These are phyloP conservation scores for Rhynchomys soricoides DNA, from an alignment of 2,113 vertebrate genomes.

Conservation along the genomic window DNA sequence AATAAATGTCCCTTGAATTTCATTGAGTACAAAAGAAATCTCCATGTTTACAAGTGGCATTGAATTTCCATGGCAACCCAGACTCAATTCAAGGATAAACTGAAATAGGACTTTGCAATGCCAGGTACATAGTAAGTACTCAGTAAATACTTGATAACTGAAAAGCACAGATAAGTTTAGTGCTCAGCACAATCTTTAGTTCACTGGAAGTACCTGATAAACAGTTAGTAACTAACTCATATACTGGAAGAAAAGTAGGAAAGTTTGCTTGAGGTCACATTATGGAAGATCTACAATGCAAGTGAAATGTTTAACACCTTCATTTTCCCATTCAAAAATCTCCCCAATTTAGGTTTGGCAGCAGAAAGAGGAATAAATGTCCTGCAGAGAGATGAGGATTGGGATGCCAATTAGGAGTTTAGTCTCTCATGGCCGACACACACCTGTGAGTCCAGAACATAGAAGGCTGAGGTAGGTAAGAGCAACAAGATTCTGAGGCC, in stretches of 20 bases:
- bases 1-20: constrained; percentile 25
- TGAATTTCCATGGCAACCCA: background rate
- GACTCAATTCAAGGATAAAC: constrained; percentile 33
- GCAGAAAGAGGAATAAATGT: background rate
- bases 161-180: background rate
- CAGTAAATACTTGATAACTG: constrained; percentile 15
- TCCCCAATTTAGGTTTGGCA: constrained; percentile 31
- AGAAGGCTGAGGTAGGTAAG: background rate
- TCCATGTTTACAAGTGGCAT: constrained; percentile 11
- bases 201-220: background rate
- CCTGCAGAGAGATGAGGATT: background rate
- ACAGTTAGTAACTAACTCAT: background rate
- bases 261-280: background rate
- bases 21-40: background rate
- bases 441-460: background rate
- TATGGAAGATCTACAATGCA: background rate
- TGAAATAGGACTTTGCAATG: background rate
- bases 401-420: background rate
- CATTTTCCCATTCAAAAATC: background rate
- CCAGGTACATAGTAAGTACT: background rate
- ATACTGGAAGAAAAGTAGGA: background rate
- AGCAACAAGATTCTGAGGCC: background rate
- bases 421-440: background rate
- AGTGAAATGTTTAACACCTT: constrained; percentile 10
- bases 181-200: background rate